Percentiles rank a stretch among this genome's conserved stretches.
Conservation (phyloP, 2,797 vertebrate genomes). For the Oceanodroma leucorhoa region DNA sequence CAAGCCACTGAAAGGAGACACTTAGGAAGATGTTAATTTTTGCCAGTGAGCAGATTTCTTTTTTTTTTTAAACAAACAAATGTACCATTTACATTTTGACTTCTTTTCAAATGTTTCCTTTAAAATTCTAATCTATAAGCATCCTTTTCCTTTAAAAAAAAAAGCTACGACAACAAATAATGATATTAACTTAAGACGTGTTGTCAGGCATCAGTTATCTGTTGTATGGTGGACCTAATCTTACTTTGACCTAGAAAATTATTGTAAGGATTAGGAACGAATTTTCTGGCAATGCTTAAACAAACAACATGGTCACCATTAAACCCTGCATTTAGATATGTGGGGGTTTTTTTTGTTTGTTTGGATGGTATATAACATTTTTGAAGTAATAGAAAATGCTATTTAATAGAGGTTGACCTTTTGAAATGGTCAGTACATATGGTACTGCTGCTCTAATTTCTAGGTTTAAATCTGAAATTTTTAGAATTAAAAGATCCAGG, state of each 20-base stretch:
- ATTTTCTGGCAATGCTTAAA: conserved; percentile 4
- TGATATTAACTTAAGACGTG: neutral
- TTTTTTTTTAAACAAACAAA: neutral
- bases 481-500: neutral
- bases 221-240: conserved; percentile 4
- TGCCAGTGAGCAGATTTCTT: neutral
- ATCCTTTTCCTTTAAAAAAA: neutral
- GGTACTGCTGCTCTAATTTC: neutral
- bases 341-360: neutral
- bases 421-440: neutral
- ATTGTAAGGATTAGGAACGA: neutral
- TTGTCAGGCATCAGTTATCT: neutral
- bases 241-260: conserved; percentile 56
- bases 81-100: neutral
- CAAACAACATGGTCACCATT: neutral
- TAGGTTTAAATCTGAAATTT: neutral
- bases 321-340: neutral
- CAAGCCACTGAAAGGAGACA: neutral
- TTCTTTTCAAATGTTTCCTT: neutral
- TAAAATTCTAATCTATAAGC: neutral
- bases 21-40: neutral
- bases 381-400: neutral
- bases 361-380: neutral
- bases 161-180: neutral
- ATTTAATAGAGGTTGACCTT: neutral